Percentiles rank a stretch among this genome's conserved stretches.
These are phyloP conservation scores for Drosophila hamatofila DNA, from an alignment of 2,888 invertebrate species.

Conservation along the genomic window DNA sequence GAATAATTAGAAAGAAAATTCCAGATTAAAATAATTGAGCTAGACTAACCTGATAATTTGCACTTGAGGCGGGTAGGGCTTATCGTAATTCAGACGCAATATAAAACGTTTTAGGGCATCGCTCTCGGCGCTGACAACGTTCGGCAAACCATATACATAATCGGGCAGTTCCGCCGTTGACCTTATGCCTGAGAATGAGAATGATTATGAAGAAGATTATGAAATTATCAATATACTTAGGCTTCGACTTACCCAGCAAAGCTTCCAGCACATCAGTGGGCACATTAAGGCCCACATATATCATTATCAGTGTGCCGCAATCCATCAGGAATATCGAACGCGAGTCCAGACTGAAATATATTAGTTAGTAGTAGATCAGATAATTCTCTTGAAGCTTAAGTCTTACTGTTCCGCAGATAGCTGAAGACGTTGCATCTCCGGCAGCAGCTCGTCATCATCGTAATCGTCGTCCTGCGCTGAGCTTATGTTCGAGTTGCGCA, in stretches of 20 bases:
- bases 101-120: constrained; percentile 92
- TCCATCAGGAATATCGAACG: constrained; percentile 97
- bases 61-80: constrained; percentile 92
- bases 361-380: accelerated
- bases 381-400: not conserved
- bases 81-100: constrained; percentile 92
- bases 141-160: constrained; percentile 92
- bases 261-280: constrained; percentile 91
- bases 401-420: constrained; percentile 91
- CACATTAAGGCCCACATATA: constrained; percentile 94
- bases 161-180: constrained; percentile 91
- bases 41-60: constrained; percentile 91
- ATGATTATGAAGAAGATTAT: not conserved
- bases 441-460: constrained; percentile 84
- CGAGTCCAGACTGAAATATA: constrained; percentile 88
- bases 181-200: constrained; percentile 87
- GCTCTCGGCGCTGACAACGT: constrained; percentile 90
- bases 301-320: constrained; percentile 91
- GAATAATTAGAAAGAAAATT: not conserved
- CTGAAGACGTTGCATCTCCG: constrained; percentile 92
- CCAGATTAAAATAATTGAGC: too few species aligned
- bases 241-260: constrained; percentile 86
- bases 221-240: not conserved
- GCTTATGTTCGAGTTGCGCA: constrained; percentile 77
- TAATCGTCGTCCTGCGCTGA: constrained; percentile 74